Base-by-base conservation (phyloP, 2,888 invertebrate species). In the Ametastegia equiseti region DNA sequence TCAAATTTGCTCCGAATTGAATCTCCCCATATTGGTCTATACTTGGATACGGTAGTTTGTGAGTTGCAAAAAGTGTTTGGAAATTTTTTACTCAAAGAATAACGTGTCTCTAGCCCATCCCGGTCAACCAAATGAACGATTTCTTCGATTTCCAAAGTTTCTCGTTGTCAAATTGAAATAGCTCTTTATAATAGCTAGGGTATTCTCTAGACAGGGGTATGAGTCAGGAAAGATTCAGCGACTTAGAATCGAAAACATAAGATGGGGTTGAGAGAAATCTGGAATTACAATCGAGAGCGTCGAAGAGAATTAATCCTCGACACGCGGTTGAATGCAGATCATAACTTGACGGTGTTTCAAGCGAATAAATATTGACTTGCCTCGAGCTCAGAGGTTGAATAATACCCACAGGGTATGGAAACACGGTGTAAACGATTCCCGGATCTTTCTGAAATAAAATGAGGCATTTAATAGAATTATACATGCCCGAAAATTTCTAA, bases 351-450 rank as follows among this genome's bases (percentile, higher is more conserved):
- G 36, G 13, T 33, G 50, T 54, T 36, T 36, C 1, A 36, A 36
- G 54, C 7, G 36, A 75, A 75, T 75, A 75, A 75, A 75, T 75
- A 75, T 75, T 54, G n/a, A 54, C 75, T 19, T 47, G 47, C 15
- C n/a, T 30, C 4, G 13, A 47, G 27, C n/a, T 71, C 71, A 39
- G 65, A 39, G 63, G 30, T n/a, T 15, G 33, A 63, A 63, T 30
- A 33, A 63, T 63, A 33, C 63, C 33, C 33, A 1, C 5, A 13
- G 63, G 7, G n/a, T 54, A 54, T 54, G 23, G 54, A 23, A 23
- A 54, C 7, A 23, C n/a, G n/a, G n/a, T n/a, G n/a, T n/a, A n/a
- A n/a, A n/a, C 42, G 42, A 9, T 42, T 42, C 42, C 42, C 42
- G n/a, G n/a, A n/a, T n/a, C n/a, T n/a, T n/a, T n/a, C n/a, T n/a